Conservation (phyloP, 2,888 invertebrate genomes). For the Phragmatobia fuliginosa region DNA sequence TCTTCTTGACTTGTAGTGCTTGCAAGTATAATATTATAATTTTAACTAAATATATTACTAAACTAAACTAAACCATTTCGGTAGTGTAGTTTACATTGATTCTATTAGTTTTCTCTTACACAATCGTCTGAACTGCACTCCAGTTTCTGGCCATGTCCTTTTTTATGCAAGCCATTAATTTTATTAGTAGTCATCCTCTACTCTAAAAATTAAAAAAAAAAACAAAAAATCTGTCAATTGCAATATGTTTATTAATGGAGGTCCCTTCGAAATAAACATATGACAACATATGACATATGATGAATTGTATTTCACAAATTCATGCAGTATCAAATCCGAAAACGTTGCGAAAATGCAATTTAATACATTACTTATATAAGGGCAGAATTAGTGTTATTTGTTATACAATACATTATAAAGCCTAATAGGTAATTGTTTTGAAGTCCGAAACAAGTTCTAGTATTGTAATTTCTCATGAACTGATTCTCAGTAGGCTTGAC, state of each 20-base stretch:
- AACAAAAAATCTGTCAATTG: background rate
- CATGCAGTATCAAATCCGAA: background rate
- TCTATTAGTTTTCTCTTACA: background rate
- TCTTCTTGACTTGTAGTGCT: background rate
- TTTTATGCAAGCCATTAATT: background rate
- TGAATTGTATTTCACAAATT: background rate
- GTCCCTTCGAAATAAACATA: background rate
- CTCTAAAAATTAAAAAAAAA: too few relatives aligned
- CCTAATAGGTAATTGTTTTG: constrained; percentile 13
- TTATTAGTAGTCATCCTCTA: background rate
- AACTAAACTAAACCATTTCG: background rate
- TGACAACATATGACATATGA: too few relatives aligned
- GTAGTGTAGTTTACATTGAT: background rate
- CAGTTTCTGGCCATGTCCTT: background rate
- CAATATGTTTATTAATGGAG: background rate
- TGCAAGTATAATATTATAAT: background rate
- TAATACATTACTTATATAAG: background rate
- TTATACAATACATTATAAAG: constrained; percentile 17
- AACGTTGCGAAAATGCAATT: background rate
- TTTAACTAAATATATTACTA: background rate
- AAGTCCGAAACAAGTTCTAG: constrained; percentile 1
- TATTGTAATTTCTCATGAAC: constrained; percentile 15
- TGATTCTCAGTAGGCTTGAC: constrained; percentile 18
- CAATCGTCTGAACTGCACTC: background rate
- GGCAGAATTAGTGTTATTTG: background rate